Base-by-base conservation (phyloP, 1,140 invertebrate species). In the Cyclina sinensis region DNA sequence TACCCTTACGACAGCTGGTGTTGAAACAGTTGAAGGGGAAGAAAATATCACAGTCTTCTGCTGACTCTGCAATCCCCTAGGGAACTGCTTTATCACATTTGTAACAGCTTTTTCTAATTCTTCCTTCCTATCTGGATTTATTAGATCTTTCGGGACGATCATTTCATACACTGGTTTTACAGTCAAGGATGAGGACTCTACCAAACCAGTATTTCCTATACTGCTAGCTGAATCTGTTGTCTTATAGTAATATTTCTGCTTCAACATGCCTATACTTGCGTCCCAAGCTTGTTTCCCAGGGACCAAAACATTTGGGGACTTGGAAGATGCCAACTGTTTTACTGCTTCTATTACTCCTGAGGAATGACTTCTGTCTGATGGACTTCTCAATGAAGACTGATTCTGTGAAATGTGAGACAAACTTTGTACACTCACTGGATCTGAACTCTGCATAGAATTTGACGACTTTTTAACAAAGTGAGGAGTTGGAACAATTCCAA, bases 141-240 rank as follows among this genome's bases (percentile, higher is more conserved):
- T 86, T 0, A 86, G 35, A 39, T 46, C 65, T 76, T 76, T 86
- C 37, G 83, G 65, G 39, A 86, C 73, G 16, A 76, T 51, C 83
- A 86, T 86, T 27, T 68, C 74, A 32, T 68, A 74, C 7, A 86
- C 68, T 59, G 83, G 83, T 59, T 86, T 86, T 18, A 86, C 43
- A 14, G 27, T 27, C 24, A 59, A 2, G 24, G 65, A 27, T 21
- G 78, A n/a, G n/a, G n/a, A 43, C 3, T 80, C 51, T n/a, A 48
- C 78, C 7, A 32, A 35, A n/a, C 59, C 59, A 14, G 3, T 30
- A 5, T 59, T 80, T 2, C 32, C 51, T 9, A 21, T 24, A 3
- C 37, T 27, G 35, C 7, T 18, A 37, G 35, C 37, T 32, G 24
- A 18, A 32, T 14, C 24, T 35, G 32, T 11, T 4, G 30, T n/a